phyloP scores from a whole-genome alignment of 2,113 vertebrate species.

The Gracilinanus agilis region DNA sequence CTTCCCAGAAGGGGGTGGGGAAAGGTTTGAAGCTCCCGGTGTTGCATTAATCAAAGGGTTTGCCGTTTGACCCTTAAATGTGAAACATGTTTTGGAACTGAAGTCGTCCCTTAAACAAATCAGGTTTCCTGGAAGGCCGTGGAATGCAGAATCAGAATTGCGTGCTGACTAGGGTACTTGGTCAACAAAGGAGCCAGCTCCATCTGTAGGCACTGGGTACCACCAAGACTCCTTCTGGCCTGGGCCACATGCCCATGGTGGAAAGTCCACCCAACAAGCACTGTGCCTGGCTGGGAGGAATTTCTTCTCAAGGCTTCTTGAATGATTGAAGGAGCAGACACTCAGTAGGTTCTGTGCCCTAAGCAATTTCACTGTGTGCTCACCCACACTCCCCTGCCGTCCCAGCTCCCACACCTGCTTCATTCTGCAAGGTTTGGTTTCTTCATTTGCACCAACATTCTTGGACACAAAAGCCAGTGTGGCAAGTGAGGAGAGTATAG shows the following conservation, averaged over 20 bases:
- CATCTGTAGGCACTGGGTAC: neutral
- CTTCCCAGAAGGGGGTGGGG: constrained; percentile 42
- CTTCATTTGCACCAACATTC: too few relatives aligned
- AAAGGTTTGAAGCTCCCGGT: rapidly evolving
- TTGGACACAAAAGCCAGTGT: neutral
- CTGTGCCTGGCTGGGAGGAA: neutral
- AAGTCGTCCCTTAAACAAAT: neutral
- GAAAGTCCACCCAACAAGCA: neutral
- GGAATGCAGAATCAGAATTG: too few relatives aligned
- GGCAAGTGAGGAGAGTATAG: neutral
- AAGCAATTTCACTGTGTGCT: neutral
- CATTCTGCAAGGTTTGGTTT: neutral
- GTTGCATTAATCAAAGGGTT: constrained; percentile 53
- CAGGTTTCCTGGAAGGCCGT: neutral
- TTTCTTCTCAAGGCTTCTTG: neutral
- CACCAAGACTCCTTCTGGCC: neutral
- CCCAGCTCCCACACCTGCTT: too few relatives aligned
- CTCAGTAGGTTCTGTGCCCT: neutral
- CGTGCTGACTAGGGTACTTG: neutral
- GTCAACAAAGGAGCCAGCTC: neutral
- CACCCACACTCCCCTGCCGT: too few relatives aligned
- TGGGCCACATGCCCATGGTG: neutral
- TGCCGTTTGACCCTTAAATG: constrained; percentile 55
- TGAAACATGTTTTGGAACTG: neutral
- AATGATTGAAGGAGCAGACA: neutral